Evolutionary conservation across 2,888 invertebrate genomes (phyloP).

Genomic region (Lasioglossum marginatum): DNA sequence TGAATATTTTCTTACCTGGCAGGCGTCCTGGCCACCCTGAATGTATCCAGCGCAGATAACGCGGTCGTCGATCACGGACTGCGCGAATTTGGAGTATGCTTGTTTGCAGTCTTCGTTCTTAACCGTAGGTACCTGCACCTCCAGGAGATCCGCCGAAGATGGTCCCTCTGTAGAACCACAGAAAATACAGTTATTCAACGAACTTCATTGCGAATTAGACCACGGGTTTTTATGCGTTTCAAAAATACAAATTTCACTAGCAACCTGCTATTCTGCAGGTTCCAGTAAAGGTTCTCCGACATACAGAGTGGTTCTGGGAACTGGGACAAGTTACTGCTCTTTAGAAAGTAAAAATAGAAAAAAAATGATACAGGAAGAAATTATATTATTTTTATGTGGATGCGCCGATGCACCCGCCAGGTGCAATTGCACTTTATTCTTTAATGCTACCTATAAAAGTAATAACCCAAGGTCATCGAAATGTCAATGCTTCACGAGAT

Average conservation of each 20-base stretch:
- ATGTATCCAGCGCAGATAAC: constrained; percentile 90
- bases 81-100: constrained; percentile 86
- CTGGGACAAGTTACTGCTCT: too few species aligned
- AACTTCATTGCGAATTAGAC: background rate
- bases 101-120: constrained; percentile 87
- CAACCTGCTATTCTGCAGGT: too few species aligned
- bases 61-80: constrained; percentile 87
- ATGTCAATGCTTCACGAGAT: too few species aligned
- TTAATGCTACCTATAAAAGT: too few species aligned
- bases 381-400: too few species aligned
- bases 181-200: background rate
- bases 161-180: constrained; percentile 87
- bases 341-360: too few species aligned
- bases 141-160: constrained; percentile 88
- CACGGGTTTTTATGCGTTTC: background rate
- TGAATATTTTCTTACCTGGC: constrained; percentile 86
- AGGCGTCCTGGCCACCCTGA: constrained; percentile 89
- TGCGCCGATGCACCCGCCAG: too few species aligned
- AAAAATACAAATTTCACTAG: background rate
- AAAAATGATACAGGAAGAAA: too few species aligned
- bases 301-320: too few species aligned
- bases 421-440: too few species aligned
- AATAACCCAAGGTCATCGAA: too few species aligned
- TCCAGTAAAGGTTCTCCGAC: too few species aligned
- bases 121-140: constrained; percentile 90